A percentile compares a stretch with the other conserved stretches of the same genome.
Evolutionary conservation across 1,140 invertebrate species (phyloP).

Genomic region (Gerris buenoi): DNA sequence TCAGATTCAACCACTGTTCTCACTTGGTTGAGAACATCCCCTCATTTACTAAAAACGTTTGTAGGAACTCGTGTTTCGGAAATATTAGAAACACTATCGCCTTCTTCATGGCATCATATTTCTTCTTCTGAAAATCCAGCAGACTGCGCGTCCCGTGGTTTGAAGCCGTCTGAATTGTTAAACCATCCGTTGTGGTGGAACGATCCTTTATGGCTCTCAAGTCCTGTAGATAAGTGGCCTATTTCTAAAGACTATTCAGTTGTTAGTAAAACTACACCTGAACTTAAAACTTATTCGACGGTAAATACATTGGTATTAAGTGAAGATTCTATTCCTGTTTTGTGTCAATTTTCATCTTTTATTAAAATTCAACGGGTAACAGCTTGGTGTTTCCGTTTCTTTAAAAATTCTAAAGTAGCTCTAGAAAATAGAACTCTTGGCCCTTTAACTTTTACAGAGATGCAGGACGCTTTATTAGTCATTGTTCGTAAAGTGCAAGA

Average conservation of each 20-base stretch:
- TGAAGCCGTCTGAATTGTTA: not conserved
- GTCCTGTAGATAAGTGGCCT: not conserved
- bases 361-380: not conserved
- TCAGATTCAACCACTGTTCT: conserved; percentile 16
- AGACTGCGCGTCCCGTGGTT: not conserved
- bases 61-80: conserved; percentile 26
- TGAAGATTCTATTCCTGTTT: not conserved
- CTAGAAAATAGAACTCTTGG: not conserved
- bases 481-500: not conserved
- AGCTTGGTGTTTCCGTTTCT: not conserved
- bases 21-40: conserved; percentile 19
- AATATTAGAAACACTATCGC: conserved; percentile 14
- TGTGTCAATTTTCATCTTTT: not conserved
- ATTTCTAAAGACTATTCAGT: not conserved
- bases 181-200: not conserved
- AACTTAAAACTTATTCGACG: not conserved
- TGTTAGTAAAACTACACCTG: not conserved
- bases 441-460: not conserved
- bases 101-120: not conserved
- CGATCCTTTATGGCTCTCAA: not conserved
- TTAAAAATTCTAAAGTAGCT: not conserved
- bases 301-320: not conserved
- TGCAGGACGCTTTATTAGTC: not conserved
- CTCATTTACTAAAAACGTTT: conserved; percentile 22
- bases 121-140: not conserved